Base-by-base conservation (phyloP, 2,888 invertebrate genomes). In the Apotomis betuletana region DNA sequence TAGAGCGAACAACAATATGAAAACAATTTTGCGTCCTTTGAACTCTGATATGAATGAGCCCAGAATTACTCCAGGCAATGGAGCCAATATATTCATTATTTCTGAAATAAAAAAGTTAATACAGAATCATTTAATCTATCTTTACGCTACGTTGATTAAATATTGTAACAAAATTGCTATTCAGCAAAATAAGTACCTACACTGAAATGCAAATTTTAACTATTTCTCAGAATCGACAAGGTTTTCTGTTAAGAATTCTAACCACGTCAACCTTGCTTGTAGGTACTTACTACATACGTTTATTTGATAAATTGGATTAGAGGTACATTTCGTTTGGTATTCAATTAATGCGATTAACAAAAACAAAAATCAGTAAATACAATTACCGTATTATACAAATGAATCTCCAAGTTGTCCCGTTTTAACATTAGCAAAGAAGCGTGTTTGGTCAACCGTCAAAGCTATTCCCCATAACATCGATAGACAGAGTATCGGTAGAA, bases 11-110 rank as follows among this genome's bases (percentile, higher is more conserved):
- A 65, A 46, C 8, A 65, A 46, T 9, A 55, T n/a, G 46, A 65
- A 65, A 41, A 44, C 65, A 55, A 55, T 54, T n/a, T 57, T 65
- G 27, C 65, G 65, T 65, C 65, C 65, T 8, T 36, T 15, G 55
- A 65, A 6, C 4, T 65, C 65, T 57, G 44, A 27, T 12, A 65
- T 0, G n/a, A 65, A 57, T 6, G 65, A 10, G 15, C 55, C 27
- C 55, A 65, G 9, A 5, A 65, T 9, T 8, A 65, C 9, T 65
- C 65, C 65, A 15, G 54, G 55, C 13, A 64, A 10, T 10, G 4
- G 0, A 15, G 44, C 64, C 10, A 64, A 4, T 46, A n/a, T 64
- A 8, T 6, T 5, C 4, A 64, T 12, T 41, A 54, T 9, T 15
- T 9, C 64, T 64, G 64, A 54, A 64, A 64, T n/a, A 58, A 38